Evolutionary conservation across 2,797 vertebrate species (phyloP).

Genomic region (Lutjanus campechanus): DNA sequence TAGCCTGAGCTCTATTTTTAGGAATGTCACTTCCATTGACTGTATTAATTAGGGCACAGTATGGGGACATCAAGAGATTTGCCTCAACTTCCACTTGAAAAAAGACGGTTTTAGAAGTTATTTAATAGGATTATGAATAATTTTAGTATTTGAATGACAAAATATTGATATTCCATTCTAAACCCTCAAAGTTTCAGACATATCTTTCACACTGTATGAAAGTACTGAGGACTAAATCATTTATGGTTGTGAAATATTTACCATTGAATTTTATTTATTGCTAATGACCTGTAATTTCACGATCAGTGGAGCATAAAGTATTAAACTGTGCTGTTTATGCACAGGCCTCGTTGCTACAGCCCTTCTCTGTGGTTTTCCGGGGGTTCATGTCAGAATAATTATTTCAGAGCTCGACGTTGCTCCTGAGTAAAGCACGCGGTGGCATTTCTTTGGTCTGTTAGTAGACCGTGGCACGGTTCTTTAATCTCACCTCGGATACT

Average conservation of each 20-base stretch:
- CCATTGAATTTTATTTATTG: neutral
- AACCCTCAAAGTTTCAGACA: neutral
- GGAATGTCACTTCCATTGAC: neutral
- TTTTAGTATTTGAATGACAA: too few species aligned
- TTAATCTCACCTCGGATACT: slow-evolving; percentile 93
- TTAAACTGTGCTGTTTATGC: neutral
- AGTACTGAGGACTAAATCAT: neutral
- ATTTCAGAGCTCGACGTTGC: slow-evolving; percentile 12
- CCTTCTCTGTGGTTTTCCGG: slow-evolving; percentile 5
- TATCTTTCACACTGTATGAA: neutral
- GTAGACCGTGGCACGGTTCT: slow-evolving; percentile 57
- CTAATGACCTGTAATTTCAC: slow-evolving; percentile 4
- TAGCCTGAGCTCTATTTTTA: neutral
- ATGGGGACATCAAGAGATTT: neutral
- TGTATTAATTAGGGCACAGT: neutral
- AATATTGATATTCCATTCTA: too few species aligned
- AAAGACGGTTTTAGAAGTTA: neutral
- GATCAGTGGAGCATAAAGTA: slow-evolving; percentile 5
- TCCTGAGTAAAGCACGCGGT: slow-evolving; percentile 11
- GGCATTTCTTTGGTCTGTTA: neutral
- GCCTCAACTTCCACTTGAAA: neutral
- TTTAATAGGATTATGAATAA: too few species aligned
- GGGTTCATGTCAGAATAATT: slow-evolving; percentile 34
- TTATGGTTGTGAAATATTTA: neutral
- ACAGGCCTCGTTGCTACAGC: neutral